phyloP scores from a whole-genome alignment of 2,797 vertebrate species.

The Tachyglossus aculeatus region DNA sequence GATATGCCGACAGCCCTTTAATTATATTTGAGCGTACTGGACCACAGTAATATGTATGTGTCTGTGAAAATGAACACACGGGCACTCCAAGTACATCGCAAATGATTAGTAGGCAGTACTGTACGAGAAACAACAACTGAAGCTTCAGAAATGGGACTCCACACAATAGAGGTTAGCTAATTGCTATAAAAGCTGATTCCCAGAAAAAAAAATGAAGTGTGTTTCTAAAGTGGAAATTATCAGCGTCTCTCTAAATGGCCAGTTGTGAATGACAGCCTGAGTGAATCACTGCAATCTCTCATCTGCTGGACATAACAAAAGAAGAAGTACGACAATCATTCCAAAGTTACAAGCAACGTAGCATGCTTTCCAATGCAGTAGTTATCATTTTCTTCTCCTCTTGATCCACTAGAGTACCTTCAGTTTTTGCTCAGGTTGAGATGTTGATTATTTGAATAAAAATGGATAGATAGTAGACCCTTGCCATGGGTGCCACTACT shows the following conservation, averaged over 20 bases:
- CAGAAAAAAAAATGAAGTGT: background rate
- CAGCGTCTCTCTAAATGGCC: background rate
- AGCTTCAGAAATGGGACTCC: background rate
- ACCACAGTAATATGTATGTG: background rate
- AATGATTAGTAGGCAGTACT: background rate
- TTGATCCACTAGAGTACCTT: background rate
- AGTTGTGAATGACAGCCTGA: background rate
- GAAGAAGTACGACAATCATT: background rate
- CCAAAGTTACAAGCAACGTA: background rate
- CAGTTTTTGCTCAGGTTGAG: background rate
- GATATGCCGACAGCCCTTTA: background rate
- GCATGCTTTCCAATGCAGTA: background rate
- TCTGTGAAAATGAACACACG: background rate
- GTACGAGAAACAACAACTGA: background rate
- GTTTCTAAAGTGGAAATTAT: background rate
- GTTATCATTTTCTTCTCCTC: background rate
- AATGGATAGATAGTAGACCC: background rate
- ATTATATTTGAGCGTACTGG: background rate
- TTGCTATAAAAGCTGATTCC: background rate
- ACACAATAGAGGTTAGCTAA: background rate
- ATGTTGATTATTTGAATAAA: background rate
- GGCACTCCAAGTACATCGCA: background rate
- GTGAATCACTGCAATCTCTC: background rate
- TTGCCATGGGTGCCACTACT: background rate
- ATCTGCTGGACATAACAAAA: background rate